Conservation (phyloP, 2,113 vertebrate genomes). For the Mesembrinibis cayennensis region DNA sequence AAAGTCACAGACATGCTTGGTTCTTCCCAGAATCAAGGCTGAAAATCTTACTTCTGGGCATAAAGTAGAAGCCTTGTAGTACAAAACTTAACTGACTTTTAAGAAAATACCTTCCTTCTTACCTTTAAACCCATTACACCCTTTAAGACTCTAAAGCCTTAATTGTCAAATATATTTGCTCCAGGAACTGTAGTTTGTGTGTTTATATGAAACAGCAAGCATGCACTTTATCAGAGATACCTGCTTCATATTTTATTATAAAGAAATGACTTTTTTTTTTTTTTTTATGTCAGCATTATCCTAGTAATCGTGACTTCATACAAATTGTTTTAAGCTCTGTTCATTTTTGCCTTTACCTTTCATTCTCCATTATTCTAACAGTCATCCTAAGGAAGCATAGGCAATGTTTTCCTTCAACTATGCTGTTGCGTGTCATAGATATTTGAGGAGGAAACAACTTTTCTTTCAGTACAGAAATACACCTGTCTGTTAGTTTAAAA, state of each 20-base stretch:
- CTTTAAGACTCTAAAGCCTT: background rate
- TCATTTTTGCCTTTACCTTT: background rate
- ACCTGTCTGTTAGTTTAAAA: background rate
- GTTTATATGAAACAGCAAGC: background rate
- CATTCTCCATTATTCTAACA: background rate
- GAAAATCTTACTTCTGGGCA: background rate
- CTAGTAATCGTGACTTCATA: background rate
- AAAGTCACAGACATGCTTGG: background rate
- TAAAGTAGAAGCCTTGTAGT: background rate
- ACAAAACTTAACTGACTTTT: background rate
- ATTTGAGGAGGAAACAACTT: background rate
- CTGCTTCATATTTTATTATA: background rate
- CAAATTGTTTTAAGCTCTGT: background rate
- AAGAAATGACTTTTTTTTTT: background rate
- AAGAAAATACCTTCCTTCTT: background rate
- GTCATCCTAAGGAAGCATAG: background rate
- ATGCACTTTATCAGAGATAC: background rate
- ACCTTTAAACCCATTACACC: background rate
- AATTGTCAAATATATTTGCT: background rate
- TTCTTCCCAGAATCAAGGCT: background rate
- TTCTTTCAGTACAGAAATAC: background rate
- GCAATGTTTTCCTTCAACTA: background rate
- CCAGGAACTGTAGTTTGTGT: background rate
- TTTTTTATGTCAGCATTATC: background rate
- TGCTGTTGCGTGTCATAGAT: background rate